These are phyloP conservation scores for Muntiacus reevesi DNA, from an alignment of 2,113 vertebrate genomes.

Conservation along the genomic window DNA sequence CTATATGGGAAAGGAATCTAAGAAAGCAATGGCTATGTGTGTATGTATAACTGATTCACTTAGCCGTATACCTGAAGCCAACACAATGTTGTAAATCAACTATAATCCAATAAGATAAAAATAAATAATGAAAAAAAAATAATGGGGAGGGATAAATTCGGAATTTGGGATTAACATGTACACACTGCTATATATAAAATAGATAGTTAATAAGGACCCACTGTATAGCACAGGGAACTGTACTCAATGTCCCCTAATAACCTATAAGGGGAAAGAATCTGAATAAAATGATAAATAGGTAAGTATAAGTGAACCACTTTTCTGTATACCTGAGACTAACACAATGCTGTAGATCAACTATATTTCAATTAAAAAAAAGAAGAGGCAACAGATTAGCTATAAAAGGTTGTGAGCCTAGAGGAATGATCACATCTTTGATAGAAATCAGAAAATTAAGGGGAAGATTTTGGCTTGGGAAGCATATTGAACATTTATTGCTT, in stretches of 20 bases:
- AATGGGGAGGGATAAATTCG: neutral
- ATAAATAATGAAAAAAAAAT: neutral
- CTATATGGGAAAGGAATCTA: neutral
- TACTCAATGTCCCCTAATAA: neutral
- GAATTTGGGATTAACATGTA: neutral
- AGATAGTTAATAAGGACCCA: neutral
- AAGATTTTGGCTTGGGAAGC: neutral
- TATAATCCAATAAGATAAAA: neutral
- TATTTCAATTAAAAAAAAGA: neutral
- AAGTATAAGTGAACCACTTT: neutral
- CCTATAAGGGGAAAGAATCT: neutral
- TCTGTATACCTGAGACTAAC: neutral
- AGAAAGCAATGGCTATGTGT: neutral
- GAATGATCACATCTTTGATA: neutral
- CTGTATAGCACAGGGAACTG: neutral
- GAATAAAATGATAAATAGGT: neutral
- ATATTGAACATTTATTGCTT: neutral
- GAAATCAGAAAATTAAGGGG: neutral
- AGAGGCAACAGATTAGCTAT: neutral
- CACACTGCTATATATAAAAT: neutral
- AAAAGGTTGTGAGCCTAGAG: neutral
- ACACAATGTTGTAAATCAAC: neutral
- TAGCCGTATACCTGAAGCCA: neutral
- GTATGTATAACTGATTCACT: neutral
- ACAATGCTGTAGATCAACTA: neutral